Evolutionary conservation across 2,113 vertebrate species (phyloP).

Genomic region (Rhombomys opimus): DNA sequence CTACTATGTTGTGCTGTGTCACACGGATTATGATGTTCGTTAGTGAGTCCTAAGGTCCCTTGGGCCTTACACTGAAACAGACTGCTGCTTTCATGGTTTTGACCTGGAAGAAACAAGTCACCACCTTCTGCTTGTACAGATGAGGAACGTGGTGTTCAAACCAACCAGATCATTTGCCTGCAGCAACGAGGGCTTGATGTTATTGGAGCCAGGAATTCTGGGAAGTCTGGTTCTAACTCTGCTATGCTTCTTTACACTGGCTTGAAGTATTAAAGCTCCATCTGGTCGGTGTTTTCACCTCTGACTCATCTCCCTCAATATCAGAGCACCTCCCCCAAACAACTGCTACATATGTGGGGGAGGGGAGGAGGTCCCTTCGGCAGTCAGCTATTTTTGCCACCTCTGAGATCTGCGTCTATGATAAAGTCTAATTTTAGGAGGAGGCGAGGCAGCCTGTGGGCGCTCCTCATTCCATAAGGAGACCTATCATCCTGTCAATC

Average conservation of each 20-base stretch:
- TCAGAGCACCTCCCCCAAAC: background rate
- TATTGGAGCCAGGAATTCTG: background rate
- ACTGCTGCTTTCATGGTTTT: background rate
- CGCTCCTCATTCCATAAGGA: constrained; percentile 39
- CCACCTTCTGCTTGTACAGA: background rate
- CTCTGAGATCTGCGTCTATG: constrained; percentile 60
- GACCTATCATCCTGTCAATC: constrained; percentile 40
- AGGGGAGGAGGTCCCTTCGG: background rate
- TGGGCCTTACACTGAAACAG: background rate
- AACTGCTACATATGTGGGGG: too few species aligned
- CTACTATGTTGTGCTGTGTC: background rate
- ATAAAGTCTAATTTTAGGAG: constrained; percentile 74
- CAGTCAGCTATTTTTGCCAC: constrained; percentile 65
- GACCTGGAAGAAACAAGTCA: background rate
- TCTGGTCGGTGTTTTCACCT: background rate
- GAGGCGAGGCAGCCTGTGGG: constrained; percentile 64
- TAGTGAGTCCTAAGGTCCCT: background rate
- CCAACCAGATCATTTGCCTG: background rate
- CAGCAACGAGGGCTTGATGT: rapidly evolving
- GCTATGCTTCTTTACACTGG: background rate
- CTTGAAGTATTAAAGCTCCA: background rate
- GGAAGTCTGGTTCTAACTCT: background rate
- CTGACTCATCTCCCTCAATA: background rate
- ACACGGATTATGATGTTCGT: background rate
- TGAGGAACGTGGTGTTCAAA: background rate